A percentile compares a stretch with the other conserved stretches of the same genome.
Evolutionary conservation across 1,140 invertebrate species (phyloP).

Genomic region (Archegozetes longisetosus): DNA sequence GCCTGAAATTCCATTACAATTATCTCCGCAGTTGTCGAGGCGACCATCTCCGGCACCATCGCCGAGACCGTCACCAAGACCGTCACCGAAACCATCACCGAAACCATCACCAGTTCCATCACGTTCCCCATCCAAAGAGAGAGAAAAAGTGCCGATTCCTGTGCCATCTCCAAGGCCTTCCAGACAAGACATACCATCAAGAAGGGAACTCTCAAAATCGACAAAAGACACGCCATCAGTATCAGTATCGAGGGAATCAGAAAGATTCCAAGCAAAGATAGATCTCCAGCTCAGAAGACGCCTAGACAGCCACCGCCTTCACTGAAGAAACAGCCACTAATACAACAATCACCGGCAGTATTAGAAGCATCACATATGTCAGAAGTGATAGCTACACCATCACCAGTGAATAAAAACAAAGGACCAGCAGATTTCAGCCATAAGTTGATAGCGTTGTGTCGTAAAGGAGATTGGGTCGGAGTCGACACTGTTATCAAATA

Average conservation of each 20-base stretch:
- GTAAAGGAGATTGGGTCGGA: conserved; percentile 22
- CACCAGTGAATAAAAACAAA: neutral
- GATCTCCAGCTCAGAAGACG: neutral
- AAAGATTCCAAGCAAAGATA: neutral
- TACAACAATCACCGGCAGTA: neutral
- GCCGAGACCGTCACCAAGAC: conserved; percentile 1
- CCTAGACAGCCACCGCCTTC: neutral
- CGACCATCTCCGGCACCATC: neutral
- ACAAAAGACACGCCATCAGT: neutral
- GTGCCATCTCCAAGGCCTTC: neutral
- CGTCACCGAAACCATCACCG: neutral
- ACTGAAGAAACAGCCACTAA: neutral
- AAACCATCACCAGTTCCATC: neutral
- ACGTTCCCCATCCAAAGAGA: neutral
- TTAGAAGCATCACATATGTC: neutral
- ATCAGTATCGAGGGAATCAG: conserved; percentile 1
- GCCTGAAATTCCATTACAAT: neutral
- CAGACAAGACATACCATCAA: neutral
- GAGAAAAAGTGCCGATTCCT: neutral
- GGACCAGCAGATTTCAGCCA: conserved; percentile 10
- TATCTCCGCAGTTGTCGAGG: neutral
- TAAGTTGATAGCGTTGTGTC: conserved; percentile 19
- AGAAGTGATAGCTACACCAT: neutral
- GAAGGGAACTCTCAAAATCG: neutral
- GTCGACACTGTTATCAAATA: conserved; percentile 22